phyloP scores from a whole-genome alignment of 2,888 invertebrate genomes.

The Cantharis rustica region DNA sequence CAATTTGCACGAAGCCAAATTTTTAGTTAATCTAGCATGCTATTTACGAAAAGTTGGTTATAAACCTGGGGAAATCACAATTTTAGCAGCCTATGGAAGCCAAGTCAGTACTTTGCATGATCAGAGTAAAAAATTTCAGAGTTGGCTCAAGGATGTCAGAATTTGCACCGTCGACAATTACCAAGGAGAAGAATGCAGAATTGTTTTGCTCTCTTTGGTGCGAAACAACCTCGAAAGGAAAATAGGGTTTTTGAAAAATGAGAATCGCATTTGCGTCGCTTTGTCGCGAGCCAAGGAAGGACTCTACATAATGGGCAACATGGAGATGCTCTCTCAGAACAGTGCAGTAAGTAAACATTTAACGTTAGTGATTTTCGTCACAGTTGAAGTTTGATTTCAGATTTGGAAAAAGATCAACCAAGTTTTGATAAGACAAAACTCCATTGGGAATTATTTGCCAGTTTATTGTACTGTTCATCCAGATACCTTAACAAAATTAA shows the following conservation, averaged over 20 bases:
- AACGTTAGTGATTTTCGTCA: not conserved
- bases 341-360: constrained; percentile 50
- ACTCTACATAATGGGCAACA: constrained; percentile 76
- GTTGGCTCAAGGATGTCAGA: constrained; percentile 58
- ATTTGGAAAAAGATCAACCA: not conserved
- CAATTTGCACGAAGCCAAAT: constrained; percentile 68
- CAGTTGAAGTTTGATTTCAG: not conserved
- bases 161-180: constrained; percentile 77
- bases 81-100: constrained; percentile 73
- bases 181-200: constrained; percentile 80
- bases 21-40: constrained; percentile 64
- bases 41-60: constrained; percentile 69
- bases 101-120: constrained; percentile 66
- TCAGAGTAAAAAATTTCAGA: constrained; percentile 44
- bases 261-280: constrained; percentile 63
- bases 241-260: constrained; percentile 72
- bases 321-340: constrained; percentile 60
- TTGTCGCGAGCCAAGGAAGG: constrained; percentile 65
- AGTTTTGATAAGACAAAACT: not conserved
- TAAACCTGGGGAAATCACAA: constrained; percentile 66
- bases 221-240: constrained; percentile 71
- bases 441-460: constrained; percentile 28
- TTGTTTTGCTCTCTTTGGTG: constrained; percentile 79
- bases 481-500: constrained; percentile 52
- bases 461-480: constrained; percentile 61